These are phyloP conservation scores for Rhaphigaster nebulosa DNA, from an alignment of 2,888 invertebrate species.

Conservation along the genomic window DNA sequence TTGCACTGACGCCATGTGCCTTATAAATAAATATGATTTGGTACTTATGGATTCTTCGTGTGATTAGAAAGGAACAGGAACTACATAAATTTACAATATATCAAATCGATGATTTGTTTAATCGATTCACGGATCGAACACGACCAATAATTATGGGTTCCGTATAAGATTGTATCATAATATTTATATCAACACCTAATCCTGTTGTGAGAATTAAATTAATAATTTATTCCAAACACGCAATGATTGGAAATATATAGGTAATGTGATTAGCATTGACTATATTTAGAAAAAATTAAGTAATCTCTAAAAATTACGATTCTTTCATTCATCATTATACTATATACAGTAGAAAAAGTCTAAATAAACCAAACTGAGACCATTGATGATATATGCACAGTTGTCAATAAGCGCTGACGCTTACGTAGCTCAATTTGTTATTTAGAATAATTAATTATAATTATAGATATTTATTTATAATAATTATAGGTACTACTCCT, in stretches of 20 bases:
- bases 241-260: not conserved
- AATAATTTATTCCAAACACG: not conserved
- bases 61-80: constrained; percentile 34
- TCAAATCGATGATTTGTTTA: constrained; percentile 27
- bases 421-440: too few species aligned
- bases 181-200: not conserved
- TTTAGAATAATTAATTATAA: too few species aligned
- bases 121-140: not conserved
- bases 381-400: too few species aligned
- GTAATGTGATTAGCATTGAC: not conserved
- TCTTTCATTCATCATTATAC: too few species aligned
- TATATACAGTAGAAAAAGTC: too few species aligned
- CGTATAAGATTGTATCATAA: not conserved
- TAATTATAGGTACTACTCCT: too few species aligned
- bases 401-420: too few species aligned
- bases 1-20: not conserved
- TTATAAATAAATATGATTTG: constrained; percentile 35
- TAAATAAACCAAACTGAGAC: too few species aligned
- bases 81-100: not conserved
- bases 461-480: too few species aligned
- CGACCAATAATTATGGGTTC: not conserved
- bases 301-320: too few species aligned
- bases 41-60: constrained; percentile 20
- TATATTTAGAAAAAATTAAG: not conserved
- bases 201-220: not conserved